Conservation (phyloP, 2,113 vertebrate genomes). For the Gallinago media region DNA sequence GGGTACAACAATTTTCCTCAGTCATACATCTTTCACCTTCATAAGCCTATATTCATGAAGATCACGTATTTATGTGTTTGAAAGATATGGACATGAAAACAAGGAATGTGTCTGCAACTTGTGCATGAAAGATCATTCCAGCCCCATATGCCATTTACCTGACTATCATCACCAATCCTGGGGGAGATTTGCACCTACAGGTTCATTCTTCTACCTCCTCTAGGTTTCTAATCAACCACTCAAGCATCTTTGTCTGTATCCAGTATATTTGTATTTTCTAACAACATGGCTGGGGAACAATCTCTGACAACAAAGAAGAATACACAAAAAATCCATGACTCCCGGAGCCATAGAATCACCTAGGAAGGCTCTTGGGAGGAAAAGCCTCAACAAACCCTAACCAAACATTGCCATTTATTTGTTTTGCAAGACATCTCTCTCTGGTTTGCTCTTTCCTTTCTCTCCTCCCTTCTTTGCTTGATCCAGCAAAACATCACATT, state of each 20-base stretch:
- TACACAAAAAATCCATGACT: neutral
- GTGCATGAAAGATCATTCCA: neutral
- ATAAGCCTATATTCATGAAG: neutral
- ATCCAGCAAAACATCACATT: neutral
- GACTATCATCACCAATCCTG: neutral
- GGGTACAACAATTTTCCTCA: neutral
- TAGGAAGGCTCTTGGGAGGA: neutral
- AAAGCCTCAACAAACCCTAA: neutral
- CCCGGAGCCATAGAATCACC: neutral
- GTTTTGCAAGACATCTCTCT: neutral
- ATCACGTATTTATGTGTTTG: neutral
- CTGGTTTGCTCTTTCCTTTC: neutral
- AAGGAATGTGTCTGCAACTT: neutral
- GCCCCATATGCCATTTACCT: neutral
- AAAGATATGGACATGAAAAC: neutral
- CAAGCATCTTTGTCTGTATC: neutral
- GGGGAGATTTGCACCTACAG: neutral
- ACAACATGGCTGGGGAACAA: fast-evolving
- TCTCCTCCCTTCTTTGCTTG: neutral
- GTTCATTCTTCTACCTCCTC: neutral
- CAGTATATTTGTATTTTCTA: neutral
- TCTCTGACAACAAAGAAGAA: neutral
- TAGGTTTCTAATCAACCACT: neutral
- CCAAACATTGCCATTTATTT: neutral
- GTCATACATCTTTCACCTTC: neutral